Conservation (phyloP, 2,797 vertebrate species). For the Phataginus tricuspis region DNA sequence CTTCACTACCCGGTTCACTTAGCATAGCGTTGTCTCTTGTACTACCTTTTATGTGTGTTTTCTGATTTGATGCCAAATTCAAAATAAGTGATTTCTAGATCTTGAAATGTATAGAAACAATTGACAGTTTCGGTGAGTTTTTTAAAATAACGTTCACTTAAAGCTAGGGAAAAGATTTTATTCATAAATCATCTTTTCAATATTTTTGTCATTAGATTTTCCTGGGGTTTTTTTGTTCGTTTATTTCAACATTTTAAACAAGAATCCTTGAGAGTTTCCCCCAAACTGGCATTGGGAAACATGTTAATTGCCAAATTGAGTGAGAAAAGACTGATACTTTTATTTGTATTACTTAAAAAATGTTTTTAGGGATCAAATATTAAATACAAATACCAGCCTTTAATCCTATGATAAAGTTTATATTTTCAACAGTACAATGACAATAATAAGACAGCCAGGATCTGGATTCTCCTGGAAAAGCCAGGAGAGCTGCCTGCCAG, state of each 20-base stretch:
- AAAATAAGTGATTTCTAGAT: slow-evolving; percentile 36
- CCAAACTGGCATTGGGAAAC: neutral
- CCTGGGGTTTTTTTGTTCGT: neutral
- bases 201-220: neutral
- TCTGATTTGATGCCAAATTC: slow-evolving; percentile 8
- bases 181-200: neutral
- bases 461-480: neutral
- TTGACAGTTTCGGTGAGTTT: neutral
- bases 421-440: neutral
- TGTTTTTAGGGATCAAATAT: neutral
- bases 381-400: neutral
- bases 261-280: neutral
- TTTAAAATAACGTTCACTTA: neutral
- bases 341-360: neutral
- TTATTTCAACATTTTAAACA: slow-evolving; percentile 10
- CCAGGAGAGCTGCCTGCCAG: neutral
- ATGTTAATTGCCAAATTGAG: neutral
- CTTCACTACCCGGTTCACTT: neutral
- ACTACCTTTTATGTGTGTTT: slow-evolving; percentile 13
- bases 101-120: neutral
- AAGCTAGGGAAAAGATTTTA: neutral
- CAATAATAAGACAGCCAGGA: neutral
- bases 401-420: neutral
- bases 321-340: neutral
- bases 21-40: neutral